Evolutionary conservation across 2,888 invertebrate genomes (phyloP), one percentile per base, ranked within the genome.

Genomic region (Troides oblongomaculatus): DNA sequence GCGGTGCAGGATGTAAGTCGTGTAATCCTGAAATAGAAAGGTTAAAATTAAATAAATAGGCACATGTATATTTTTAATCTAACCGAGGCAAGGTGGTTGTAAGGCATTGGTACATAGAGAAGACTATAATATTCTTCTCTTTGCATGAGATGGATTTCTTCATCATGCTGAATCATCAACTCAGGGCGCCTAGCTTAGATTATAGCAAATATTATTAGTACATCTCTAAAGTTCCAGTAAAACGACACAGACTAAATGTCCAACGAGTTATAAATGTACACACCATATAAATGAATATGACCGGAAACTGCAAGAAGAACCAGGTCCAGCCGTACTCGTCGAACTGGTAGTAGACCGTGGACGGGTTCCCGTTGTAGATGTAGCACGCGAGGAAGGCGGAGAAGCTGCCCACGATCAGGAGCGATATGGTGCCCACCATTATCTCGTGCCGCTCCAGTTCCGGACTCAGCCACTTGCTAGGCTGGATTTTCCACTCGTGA

Each of bases 401-500:
- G 75, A 94, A 86, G 0, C 90, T 84, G 2, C 94, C 94, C 0
- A 90, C 93, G 61, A 94, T 61, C 21, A 94, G 72, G 25, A 96
- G 89, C 0, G 95, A 94, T 1, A 93, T 7, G 0, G 94, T 93
- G 0, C 96, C 96, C 5, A 94, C 78, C 77, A 94, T 85, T 73
- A 96, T 95, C 85, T 96, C 96, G 75, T 96, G 95, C 6, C 94
- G 88, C 78, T 96, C 95, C 66, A 96, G 83, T 69, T 95, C 94
- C 0, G 95, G 94, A 0, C 94, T 84, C 17, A 96, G 77, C 94
- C 95, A 96, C 74, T 95, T 95, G 59, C 90, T 91, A 0, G 96
- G 96, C 79, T 96, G 96, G 74, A 95, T 94, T 86, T 96, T 96
- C 96, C 96, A 96, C 74, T 95, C 94, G 65, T 94, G 88, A 0